phyloP scores from a whole-genome alignment of 2,113 vertebrate genomes.

The Brevimyrus niger region DNA sequence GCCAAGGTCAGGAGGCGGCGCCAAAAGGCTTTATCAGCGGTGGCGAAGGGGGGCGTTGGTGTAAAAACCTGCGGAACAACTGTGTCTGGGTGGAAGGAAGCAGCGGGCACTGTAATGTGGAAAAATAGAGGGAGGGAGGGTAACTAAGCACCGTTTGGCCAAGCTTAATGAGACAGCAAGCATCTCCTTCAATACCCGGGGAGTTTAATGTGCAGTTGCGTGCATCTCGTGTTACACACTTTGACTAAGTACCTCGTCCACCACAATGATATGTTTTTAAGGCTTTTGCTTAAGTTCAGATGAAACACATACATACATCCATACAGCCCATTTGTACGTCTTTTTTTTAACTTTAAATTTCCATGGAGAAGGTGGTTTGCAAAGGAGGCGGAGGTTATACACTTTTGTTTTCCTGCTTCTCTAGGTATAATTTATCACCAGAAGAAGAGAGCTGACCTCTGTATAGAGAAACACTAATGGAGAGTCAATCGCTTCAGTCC shows the following conservation, averaged over 20 bases:
- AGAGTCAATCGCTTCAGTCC: neutral
- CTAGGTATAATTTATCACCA: conserved; percentile 4
- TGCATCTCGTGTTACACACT: neutral
- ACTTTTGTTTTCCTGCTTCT: neutral
- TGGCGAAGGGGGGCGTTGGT: neutral
- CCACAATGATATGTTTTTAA: neutral
- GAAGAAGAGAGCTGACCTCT: neutral
- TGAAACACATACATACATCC: neutral
- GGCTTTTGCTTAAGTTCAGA: neutral
- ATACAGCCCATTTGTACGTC: neutral
- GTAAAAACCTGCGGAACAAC: neutral
- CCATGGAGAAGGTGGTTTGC: neutral
- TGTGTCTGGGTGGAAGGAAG: neutral
- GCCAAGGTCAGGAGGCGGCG: neutral
- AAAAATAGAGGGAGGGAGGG: neutral
- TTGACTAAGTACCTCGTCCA: neutral
- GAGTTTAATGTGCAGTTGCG: neutral
- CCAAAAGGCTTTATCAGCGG: neutral
- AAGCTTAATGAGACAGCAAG: neutral
- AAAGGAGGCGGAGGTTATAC: neutral
- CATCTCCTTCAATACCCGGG: neutral
- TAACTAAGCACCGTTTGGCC: neutral
- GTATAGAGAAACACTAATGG: neutral
- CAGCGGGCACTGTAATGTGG: neutral
- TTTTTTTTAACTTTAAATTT: conserved; percentile 4